These are phyloP conservation scores for Anagyrus pseudococci DNA, from an alignment of 2,888 invertebrate genomes.

Conservation along the genomic window DNA sequence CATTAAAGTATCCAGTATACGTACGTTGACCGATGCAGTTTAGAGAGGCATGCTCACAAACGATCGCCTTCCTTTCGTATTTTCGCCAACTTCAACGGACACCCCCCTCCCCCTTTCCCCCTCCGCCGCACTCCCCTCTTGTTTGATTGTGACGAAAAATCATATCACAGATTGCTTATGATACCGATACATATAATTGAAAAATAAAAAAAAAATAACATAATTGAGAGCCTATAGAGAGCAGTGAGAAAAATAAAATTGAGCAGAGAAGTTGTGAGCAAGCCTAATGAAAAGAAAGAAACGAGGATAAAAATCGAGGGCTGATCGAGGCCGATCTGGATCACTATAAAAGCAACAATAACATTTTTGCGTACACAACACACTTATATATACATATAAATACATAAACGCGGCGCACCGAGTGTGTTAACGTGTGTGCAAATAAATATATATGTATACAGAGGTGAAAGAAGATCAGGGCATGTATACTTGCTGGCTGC, in stretches of 20 bases:
- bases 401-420: background rate
- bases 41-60: background rate
- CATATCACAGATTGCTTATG: background rate
- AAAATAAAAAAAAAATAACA: background rate
- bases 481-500: too few relatives aligned
- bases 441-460: too few relatives aligned
- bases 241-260: slow-evolving; percentile 1
- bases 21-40: too few relatives aligned
- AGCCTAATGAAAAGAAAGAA: background rate
- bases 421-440: background rate
- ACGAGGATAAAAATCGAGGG: slow-evolving; percentile 19
- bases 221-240: slow-evolving; percentile 25
- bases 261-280: slow-evolving; percentile 17
- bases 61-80: background rate
- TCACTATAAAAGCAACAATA: slow-evolving; percentile 12
- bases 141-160: background rate
- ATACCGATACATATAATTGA: too few relatives aligned
- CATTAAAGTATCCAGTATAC: too few relatives aligned
- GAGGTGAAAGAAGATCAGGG: too few relatives aligned
- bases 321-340: slow-evolving; percentile 34
- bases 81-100: background rate
- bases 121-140: too few relatives aligned
- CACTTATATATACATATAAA: slow-evolving; percentile 1
- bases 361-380: slow-evolving; percentile 9
- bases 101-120: background rate